These are phyloP conservation scores for Platycnemis pennipes DNA, from an alignment of 2,888 invertebrate genomes.

Conservation along the genomic window DNA sequence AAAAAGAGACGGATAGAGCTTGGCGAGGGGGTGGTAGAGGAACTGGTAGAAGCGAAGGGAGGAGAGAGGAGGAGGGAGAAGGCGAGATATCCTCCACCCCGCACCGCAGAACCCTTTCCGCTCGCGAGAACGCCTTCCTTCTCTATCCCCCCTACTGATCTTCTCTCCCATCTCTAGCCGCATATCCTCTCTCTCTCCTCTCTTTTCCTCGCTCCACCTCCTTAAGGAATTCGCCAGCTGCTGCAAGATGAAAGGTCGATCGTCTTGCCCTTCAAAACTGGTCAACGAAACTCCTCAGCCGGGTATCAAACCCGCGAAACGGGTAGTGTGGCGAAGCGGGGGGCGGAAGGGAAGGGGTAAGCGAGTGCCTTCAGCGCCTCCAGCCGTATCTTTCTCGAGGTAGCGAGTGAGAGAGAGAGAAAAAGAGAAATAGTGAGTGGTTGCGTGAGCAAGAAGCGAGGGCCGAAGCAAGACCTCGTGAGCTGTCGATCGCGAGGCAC, in stretches of 20 bases:
- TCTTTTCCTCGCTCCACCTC: slow-evolving; percentile 30
- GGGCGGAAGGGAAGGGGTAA: background rate
- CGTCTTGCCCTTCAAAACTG: slow-evolving; percentile 65
- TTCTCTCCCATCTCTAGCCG: background rate
- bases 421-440: too few relatives aligned
- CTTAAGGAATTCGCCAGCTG: slow-evolving; percentile 48
- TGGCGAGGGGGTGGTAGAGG: background rate
- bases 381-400: background rate
- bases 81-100: background rate
- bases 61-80: background rate
- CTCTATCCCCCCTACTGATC: background rate
- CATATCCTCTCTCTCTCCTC: background rate
- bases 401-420: background rate
- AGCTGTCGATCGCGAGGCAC: background rate
- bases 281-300: slow-evolving; percentile 56
- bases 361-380: slow-evolving; percentile 30
- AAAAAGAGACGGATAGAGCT: background rate
- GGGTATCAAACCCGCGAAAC: slow-evolving; percentile 65
- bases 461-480: background rate
- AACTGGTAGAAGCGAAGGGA: background rate
- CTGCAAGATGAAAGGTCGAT: slow-evolving; percentile 61
- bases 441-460: background rate
- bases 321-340: slow-evolving; percentile 15
- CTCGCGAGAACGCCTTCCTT: background rate
- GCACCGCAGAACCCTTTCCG: background rate